A percentile compares a stretch with the other conserved stretches of the same genome.
These are phyloP conservation scores for Panurus biarmicus DNA, from an alignment of 2,113 vertebrate genomes.

Conservation along the genomic window DNA sequence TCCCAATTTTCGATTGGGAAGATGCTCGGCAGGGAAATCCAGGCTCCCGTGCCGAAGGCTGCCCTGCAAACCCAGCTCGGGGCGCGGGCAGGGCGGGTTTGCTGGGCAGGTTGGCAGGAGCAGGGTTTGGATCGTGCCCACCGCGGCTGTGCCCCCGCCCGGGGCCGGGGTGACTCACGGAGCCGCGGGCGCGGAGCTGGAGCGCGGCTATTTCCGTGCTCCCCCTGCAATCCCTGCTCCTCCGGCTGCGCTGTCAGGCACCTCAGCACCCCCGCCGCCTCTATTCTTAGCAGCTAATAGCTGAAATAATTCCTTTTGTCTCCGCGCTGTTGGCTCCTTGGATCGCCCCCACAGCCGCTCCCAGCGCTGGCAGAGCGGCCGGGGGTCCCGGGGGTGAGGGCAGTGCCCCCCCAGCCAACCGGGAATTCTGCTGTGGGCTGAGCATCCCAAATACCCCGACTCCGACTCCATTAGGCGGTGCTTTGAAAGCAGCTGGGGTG, in stretches of 20 bases:
- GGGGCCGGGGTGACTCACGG: not conserved
- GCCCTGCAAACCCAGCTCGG: no score
- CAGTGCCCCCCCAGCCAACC: not conserved
- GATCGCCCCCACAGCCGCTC: not conserved
- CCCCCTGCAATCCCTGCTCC: not conserved
- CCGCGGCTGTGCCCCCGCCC: not conserved
- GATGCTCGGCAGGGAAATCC: not conserved
- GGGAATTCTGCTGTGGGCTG: accelerated
- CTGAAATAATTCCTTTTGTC: constrained; percentile 51
- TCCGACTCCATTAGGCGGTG: accelerated
- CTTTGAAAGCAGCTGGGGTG: not conserved
- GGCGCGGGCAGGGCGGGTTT: no score
- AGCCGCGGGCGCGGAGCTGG: not conserved
- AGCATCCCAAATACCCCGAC: not conserved
- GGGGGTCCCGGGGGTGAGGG: not conserved
- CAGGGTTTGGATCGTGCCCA: not conserved
- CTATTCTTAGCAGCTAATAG: constrained; percentile 58
- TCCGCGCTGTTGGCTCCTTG: not conserved
- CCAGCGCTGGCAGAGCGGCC: not conserved
- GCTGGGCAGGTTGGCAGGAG: no score
- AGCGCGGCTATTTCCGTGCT: not conserved
- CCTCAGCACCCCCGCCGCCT: constrained; percentile 5
- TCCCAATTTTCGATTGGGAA: accelerated
- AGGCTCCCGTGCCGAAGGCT: not conserved
- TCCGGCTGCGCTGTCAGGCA: not conserved